Conservation (phyloP, 2,113 vertebrate species). For the Sarotherodon lohbergeri region DNA sequence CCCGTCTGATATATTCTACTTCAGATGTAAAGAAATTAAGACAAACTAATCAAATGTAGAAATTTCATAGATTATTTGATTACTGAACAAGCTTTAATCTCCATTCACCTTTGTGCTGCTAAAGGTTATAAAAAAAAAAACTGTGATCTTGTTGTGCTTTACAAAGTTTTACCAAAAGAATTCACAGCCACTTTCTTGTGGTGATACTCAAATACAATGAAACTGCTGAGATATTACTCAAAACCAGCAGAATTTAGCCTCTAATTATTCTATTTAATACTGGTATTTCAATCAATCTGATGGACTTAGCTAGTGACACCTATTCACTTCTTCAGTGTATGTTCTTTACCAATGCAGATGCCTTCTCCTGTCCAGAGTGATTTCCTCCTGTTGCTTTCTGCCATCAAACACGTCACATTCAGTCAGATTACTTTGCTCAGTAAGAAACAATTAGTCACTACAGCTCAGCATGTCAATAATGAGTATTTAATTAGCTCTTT, state of each 20-base stretch:
- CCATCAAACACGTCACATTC: background rate
- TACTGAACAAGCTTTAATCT: background rate
- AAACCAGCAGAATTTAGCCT: background rate
- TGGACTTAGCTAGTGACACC: background rate
- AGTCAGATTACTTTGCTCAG: background rate
- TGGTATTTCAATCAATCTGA: background rate
- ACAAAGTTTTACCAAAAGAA: background rate
- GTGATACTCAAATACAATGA: background rate
- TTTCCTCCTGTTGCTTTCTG: background rate
- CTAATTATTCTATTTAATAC: background rate
- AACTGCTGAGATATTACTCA: background rate
- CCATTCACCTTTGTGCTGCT: background rate
- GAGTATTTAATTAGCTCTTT: background rate
- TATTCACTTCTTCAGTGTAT: background rate
- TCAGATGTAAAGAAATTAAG: background rate
- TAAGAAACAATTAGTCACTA: background rate
- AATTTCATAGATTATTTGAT: background rate
- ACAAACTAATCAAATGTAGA: background rate
- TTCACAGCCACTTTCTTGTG: background rate
- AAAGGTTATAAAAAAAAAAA: background rate
- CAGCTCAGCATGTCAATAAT: background rate
- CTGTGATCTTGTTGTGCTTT: background rate
- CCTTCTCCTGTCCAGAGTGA: background rate
- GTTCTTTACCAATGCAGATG: background rate
- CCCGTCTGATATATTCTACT: background rate